phyloP scores from a whole-genome alignment of 2,797 vertebrate species.

The Basileuterus tristriatus region DNA sequence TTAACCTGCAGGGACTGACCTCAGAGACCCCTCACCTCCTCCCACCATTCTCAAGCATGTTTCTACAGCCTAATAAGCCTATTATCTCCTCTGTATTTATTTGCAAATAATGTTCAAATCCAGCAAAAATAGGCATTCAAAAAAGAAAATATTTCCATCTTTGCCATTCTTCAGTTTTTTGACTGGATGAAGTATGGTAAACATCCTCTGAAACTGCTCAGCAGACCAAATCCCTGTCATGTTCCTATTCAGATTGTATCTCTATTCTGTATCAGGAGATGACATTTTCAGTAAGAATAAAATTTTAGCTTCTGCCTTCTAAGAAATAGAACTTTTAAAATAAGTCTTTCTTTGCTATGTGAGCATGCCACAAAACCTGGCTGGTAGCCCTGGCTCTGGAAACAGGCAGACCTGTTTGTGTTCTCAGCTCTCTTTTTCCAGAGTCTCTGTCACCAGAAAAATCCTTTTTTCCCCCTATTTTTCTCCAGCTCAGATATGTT shows the following conservation, averaged over 20 bases:
- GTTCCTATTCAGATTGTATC: not conserved
- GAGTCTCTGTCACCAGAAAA: not conserved
- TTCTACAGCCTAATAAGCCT: not conserved
- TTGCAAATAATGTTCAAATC: not conserved
- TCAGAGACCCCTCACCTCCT: not conserved
- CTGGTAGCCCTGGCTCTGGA: not conserved
- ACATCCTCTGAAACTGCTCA: not conserved
- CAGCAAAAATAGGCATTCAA: not conserved
- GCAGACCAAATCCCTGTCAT: not conserved
- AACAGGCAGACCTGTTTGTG: not conserved
- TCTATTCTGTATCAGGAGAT: not conserved
- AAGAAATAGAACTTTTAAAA: not conserved
- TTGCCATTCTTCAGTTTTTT: not conserved
- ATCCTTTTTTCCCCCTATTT: fast-evolving
- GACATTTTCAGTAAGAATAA: not conserved
- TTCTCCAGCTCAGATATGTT: not conserved
- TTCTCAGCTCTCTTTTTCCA: not conserved
- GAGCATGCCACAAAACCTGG: not conserved
- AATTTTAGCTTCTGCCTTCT: not conserved
- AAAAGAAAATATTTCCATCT: not conserved
- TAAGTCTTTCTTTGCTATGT: not conserved
- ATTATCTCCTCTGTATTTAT: not conserved
- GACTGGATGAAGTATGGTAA: not conserved
- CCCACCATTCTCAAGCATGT: not conserved
- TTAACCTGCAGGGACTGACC: not conserved